Conservation (phyloP, 2,113 vertebrate genomes). For the Microcebus lehilahytsara region DNA sequence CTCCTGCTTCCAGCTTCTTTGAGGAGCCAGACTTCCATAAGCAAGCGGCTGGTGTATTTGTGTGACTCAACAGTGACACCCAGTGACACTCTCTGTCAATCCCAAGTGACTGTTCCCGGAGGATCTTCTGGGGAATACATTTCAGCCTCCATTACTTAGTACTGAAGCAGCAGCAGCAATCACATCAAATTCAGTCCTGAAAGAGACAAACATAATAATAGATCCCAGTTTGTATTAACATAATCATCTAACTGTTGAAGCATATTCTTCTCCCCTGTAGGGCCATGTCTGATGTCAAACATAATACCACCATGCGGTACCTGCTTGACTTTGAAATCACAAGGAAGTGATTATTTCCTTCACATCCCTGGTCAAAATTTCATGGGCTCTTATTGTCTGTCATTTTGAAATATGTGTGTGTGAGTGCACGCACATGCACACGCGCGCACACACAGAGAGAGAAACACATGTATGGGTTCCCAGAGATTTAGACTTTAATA, state of each 20-base stretch:
- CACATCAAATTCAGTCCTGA: constrained; percentile 63
- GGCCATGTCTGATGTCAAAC: constrained; percentile 48
- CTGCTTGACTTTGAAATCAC: neutral
- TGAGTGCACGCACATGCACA: neutral
- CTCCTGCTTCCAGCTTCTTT: constrained; percentile 17
- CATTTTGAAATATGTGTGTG: neutral
- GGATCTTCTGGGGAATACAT: constrained; percentile 4
- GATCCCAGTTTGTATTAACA: constrained; percentile 79
- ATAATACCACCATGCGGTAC: neutral
- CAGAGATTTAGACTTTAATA: neutral
- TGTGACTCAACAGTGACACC: constrained; percentile 89
- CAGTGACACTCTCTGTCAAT: constrained; percentile 84
- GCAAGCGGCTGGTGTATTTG: constrained; percentile 62
- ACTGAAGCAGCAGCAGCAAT: constrained; percentile 43
- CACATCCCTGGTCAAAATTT: neutral
- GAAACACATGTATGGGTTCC: neutral
- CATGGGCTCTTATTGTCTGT: neutral
- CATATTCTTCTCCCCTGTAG: constrained; percentile 62
- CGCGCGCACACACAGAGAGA: neutral
- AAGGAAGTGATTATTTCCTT: neutral
- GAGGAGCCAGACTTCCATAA: constrained; percentile 42
- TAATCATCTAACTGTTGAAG: constrained; percentile 80
- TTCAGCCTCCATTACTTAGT: constrained; percentile 63
- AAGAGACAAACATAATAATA: constrained; percentile 71
- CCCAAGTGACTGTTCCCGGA: constrained; percentile 74